Percentiles rank a stretch among this genome's conserved stretches.
Evolutionary conservation across 2,888 invertebrate genomes (phyloP).

Genomic region (Calliscelio sp.): DNA sequence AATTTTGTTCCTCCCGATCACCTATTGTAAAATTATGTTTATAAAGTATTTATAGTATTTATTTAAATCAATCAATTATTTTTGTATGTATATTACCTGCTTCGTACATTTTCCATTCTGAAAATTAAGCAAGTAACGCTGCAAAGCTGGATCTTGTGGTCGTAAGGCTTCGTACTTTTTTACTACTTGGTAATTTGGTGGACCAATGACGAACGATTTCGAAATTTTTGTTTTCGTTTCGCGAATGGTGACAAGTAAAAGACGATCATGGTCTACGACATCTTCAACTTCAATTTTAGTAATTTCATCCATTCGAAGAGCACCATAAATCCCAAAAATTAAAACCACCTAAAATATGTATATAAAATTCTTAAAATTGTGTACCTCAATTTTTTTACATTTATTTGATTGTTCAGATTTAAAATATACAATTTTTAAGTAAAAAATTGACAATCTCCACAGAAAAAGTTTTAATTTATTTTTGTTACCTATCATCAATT

Average conservation of each 20-base stretch:
- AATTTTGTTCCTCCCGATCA: too few relatives aligned
- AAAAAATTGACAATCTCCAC: too few relatives aligned
- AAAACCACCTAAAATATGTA: conserved; percentile 9
- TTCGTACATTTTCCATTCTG: conserved; percentile 27
- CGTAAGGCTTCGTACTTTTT: conserved; percentile 12
- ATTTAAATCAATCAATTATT: too few relatives aligned
- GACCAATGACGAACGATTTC: conserved; percentile 14
- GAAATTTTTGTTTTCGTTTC: conserved; percentile 36
- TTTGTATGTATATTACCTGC: too few relatives aligned
- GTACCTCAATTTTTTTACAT: background rate
- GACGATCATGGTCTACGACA: background rate
- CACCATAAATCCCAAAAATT: conserved; percentile 16
- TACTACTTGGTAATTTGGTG: conserved; percentile 15
- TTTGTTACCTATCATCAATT: too few relatives aligned
- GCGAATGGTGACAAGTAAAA: background rate
- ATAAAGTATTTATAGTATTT: too few relatives aligned
- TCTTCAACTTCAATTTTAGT: conserved; percentile 10
- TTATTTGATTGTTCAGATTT: background rate
- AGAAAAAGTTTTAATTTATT: too few relatives aligned
- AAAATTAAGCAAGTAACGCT: background rate
- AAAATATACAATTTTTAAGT: too few relatives aligned
- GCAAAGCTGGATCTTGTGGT: background rate
- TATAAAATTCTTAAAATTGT: background rate
- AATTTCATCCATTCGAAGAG: conserved; percentile 14
- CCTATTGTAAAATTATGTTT: too few relatives aligned